Evolutionary conservation across 2,797 vertebrate species (phyloP).

Genomic region (Apodemus agrarius): DNA sequence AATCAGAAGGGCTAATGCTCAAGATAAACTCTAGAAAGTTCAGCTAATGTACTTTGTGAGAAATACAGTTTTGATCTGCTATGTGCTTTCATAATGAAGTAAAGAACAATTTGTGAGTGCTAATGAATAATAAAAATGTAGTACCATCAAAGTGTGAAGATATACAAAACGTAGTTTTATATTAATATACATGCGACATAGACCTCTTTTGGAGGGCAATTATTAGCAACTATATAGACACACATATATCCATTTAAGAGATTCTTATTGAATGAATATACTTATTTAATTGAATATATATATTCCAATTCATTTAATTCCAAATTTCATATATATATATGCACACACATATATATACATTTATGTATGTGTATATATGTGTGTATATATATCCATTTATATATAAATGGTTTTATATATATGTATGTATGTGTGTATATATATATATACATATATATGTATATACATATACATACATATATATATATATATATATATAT

Average conservation of each 20-base stretch:
- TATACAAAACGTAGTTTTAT: constrained; percentile 37
- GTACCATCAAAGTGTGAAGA: constrained; percentile 2
- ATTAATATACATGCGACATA: constrained; percentile 64
- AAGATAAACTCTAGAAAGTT: constrained; percentile 27
- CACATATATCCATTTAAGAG: neutral
- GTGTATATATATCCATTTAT: too few relatives aligned
- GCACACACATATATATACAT: too few relatives aligned
- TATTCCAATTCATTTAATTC: too few relatives aligned
- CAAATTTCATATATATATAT: too few relatives aligned
- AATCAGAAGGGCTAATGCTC: neutral
- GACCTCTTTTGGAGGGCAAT: neutral
- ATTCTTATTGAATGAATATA: constrained; percentile 48
- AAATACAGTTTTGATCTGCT: neutral
- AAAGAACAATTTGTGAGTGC: constrained; percentile 51
- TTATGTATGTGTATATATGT: too few relatives aligned
- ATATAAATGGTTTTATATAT: too few relatives aligned
- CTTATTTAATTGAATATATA: constrained; percentile 32
- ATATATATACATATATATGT: neutral
- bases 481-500: neutral
- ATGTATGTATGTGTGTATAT: neutral
- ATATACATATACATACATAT: too few relatives aligned
- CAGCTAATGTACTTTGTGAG: constrained; percentile 32
- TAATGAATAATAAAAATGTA: constrained; percentile 40
- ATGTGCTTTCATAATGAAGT: constrained; percentile 37
- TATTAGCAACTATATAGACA: constrained; percentile 21